Evolutionary conservation across 37 sponge, comb jelly and placozoan genomes (phyloP).

Genomic region (Diacarnus erythraeanus): DNA sequence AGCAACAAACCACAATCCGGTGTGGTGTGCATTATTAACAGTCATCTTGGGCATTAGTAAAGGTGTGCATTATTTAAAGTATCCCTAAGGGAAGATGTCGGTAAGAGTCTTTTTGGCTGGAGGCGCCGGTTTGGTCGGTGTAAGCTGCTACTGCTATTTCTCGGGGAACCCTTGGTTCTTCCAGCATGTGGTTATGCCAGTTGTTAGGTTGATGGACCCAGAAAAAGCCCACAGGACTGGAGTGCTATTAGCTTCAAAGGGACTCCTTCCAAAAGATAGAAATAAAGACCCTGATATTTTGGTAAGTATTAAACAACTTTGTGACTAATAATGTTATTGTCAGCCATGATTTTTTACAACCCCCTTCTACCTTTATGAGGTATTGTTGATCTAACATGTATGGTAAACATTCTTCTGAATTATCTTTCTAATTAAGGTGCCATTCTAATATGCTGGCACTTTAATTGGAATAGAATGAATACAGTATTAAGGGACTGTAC

Average conservation of each 20-base stretch:
- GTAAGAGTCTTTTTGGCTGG: slow-evolving; percentile 4
- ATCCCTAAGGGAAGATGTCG: background rate
- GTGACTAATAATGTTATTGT: too few relatives aligned
- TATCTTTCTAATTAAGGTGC: too few relatives aligned
- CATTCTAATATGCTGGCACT: too few relatives aligned
- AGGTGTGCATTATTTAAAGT: background rate
- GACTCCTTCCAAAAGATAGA: slow-evolving; percentile 41
- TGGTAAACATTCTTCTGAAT: too few relatives aligned
- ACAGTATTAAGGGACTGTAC: too few relatives aligned
- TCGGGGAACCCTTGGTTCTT: slow-evolving; percentile 50
- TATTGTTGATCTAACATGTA: too few relatives aligned
- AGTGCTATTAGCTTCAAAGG: slow-evolving; percentile 40
- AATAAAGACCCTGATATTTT: slow-evolving; percentile 28
- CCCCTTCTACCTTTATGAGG: too few relatives aligned
- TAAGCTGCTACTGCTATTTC: slow-evolving; percentile 26
- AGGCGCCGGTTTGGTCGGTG: slow-evolving; percentile 20
- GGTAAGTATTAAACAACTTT: slow-evolving; percentile 15
- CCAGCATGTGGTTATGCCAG: slow-evolving; percentile 55
- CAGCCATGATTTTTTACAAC: too few relatives aligned
- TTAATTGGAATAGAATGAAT: too few relatives aligned
- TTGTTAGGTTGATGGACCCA: slow-evolving; percentile 46
- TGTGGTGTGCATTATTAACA: background rate
- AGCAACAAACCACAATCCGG: background rate
- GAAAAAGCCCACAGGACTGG: slow-evolving; percentile 74
- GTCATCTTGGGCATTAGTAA: background rate